Evolutionary conservation across 2,888 invertebrate species (phyloP).

Genomic region (Galeopsomyia nigrocyanea): DNA sequence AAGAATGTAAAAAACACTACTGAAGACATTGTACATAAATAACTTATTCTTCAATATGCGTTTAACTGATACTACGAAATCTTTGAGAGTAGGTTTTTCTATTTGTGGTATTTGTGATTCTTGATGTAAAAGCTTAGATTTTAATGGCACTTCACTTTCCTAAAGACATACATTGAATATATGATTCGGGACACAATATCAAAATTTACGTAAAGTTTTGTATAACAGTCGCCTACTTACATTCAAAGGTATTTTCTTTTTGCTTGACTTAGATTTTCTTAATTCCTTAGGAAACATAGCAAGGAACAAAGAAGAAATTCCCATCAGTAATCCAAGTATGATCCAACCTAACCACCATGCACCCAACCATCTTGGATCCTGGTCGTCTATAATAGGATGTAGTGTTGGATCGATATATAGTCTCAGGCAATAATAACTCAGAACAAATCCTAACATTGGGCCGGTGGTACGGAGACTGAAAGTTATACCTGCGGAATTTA

Average conservation of each 20-base stretch:
- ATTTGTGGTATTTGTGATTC: too few relatives aligned
- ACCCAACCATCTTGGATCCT: constrained; percentile 79
- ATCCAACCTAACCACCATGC: constrained; percentile 85
- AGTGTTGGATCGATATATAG: constrained; percentile 74
- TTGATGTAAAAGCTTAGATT: constrained; percentile 25
- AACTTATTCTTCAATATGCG: constrained; percentile 76
- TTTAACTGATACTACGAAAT: constrained; percentile 73
- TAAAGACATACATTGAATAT: constrained; percentile 27
- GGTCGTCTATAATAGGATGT: constrained; percentile 73
- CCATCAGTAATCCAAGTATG: constrained; percentile 72
- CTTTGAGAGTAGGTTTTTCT: constrained; percentile 64
- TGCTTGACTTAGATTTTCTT: constrained; percentile 59
- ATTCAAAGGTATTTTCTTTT: constrained; percentile 10
- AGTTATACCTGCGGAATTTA: constrained; percentile 67
- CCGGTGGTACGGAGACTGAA: constrained; percentile 71
- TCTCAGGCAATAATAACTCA: constrained; percentile 72
- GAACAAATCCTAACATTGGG: constrained; percentile 74
- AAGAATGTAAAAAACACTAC: constrained; percentile 77
- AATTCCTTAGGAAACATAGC: constrained; percentile 76
- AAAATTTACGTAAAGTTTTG: background rate
- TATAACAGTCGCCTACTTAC: constrained; percentile 14
- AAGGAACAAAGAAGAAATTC: constrained; percentile 74
- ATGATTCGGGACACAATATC: background rate
- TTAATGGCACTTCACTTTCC: constrained; percentile 60
- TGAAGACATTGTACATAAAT: constrained; percentile 76